Evolutionary conservation across 2,888 invertebrate genomes (phyloP).

Genomic region (Agelastica alni): DNA sequence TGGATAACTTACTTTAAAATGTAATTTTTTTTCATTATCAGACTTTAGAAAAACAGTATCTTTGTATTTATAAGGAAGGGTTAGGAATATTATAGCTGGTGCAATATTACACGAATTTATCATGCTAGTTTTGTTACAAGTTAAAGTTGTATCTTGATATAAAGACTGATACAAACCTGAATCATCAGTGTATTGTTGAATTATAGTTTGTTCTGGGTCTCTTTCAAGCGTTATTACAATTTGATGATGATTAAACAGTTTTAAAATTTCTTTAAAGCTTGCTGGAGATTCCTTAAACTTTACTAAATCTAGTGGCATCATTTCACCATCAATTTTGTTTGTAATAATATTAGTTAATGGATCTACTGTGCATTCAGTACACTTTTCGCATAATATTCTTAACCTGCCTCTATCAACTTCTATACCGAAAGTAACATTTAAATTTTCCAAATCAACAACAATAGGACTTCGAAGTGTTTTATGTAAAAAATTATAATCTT

Average conservation of each 20-base stretch:
- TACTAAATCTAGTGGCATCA: slow-evolving; percentile 46
- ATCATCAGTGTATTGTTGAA: slow-evolving; percentile 48
- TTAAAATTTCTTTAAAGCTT: slow-evolving; percentile 44
- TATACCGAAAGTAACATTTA: slow-evolving; percentile 49
- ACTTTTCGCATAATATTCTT: slow-evolving; percentile 44
- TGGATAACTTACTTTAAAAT: slow-evolving; percentile 33
- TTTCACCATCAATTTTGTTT: slow-evolving; percentile 45
- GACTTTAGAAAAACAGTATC: slow-evolving; percentile 42
- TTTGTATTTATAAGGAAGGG: slow-evolving; percentile 39
- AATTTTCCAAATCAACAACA: slow-evolving; percentile 50
- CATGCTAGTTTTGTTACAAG: slow-evolving; percentile 28
- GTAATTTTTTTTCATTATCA: slow-evolving; percentile 26
- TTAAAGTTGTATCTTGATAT: slow-evolving; percentile 37
- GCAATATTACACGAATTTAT: slow-evolving; percentile 37
- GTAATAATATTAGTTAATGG: slow-evolving; percentile 40
- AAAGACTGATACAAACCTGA: slow-evolving; percentile 50
- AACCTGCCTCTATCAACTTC: slow-evolving; percentile 51
- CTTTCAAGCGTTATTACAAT: slow-evolving; percentile 52
- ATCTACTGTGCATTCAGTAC: slow-evolving; percentile 41
- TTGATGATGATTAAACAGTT: slow-evolving; percentile 46
- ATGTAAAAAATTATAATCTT: slow-evolving; percentile 46
- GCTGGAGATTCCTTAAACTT: slow-evolving; percentile 46
- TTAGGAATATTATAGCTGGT: slow-evolving; percentile 40
- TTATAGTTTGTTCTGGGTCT: slow-evolving; percentile 49
- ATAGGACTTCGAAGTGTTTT: slow-evolving; percentile 33